Evolutionary conservation across 2,113 vertebrate genomes (phyloP), one percentile per base, ranked within the genome.

Genomic region (Gadus chalcogrammus): DNA sequence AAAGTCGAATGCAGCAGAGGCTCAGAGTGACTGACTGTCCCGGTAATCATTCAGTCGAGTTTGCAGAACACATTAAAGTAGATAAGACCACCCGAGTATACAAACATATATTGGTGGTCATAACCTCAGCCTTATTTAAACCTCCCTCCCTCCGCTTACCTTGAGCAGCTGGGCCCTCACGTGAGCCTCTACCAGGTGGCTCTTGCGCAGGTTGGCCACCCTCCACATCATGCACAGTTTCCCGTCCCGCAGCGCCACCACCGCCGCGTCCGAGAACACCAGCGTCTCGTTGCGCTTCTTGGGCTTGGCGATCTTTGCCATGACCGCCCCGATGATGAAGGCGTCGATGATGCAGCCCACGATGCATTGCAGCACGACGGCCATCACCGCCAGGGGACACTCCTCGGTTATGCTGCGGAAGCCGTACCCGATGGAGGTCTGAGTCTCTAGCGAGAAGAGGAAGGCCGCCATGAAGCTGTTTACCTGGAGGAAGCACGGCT

Each of bases 221-320:
- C 95, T 90, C 95, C 95, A 96, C 95, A 96, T 96, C 89, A 97
- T 93, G 84, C 95, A 95, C 79, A 95, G 92, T 79, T 93, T 94
- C 48, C 82, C 93, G 16, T 96, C 94, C 48, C 95, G 93, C 80
- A 94, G 84, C 0, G 94, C 93, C 82, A 96, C 92, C n/a, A 95
- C 94, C 0, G 95, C 95, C 35, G 91, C 91, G 66, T 94, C 87
- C 0, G 94, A 95, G 85, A 96, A 97, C 78, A 94, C 86, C 69
- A 97, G 88, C 0, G 95, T 97, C 85, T 94, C 93, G 63, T 96
- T 96, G 88, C 95, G 95, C 84, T 95, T 96, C 91, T 96, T 96
- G 89, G 95, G 95, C 91, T 95, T 94, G 82, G 95, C 94, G 84
- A 97, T 95, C 92, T 96, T 96, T 79, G 91, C 94, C 94, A 96